Conservation (phyloP, 2,888 invertebrate species). For the Polymixis flavicincta region DNA sequence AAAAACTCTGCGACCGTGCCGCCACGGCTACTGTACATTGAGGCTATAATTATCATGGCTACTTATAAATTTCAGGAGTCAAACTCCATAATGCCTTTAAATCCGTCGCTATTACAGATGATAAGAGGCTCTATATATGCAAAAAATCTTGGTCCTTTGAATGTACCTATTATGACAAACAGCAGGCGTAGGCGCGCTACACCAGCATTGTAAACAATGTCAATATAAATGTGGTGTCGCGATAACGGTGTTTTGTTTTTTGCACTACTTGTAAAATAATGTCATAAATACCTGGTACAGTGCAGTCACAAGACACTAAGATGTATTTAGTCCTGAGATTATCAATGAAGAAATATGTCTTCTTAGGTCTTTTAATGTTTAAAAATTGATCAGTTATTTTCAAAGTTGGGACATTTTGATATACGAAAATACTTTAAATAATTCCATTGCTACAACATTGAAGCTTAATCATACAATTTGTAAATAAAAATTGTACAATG, state of each 20-base stretch:
- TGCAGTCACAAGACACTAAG: background rate
- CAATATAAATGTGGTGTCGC: background rate
- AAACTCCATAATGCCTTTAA: conserved; percentile 62
- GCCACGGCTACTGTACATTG: background rate
- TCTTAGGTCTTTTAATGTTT: background rate
- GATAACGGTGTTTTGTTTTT: background rate
- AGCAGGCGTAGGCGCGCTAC: background rate
- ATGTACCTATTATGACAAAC: background rate
- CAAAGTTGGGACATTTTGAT: background rate
- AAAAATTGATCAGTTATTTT: background rate
- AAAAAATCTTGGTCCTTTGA: conserved; percentile 10
- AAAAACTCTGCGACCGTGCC: background rate
- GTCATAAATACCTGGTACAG: background rate
- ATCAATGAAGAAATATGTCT: background rate
- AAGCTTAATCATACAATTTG: conserved; percentile 51
- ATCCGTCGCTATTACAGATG: conserved; percentile 55
- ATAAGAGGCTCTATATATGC: conserved; percentile 32
- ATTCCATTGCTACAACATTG: conserved; percentile 27
- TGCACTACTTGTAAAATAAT: background rate
- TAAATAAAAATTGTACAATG: conserved; percentile 52
- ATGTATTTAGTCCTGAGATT: background rate
- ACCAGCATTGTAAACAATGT: background rate
- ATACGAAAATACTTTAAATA: background rate
- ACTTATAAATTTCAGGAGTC: conserved; percentile 55
- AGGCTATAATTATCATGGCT: conserved; percentile 43